Evolutionary conservation across 2,113 vertebrate species (phyloP).

Genomic region (Riparia riparia): DNA sequence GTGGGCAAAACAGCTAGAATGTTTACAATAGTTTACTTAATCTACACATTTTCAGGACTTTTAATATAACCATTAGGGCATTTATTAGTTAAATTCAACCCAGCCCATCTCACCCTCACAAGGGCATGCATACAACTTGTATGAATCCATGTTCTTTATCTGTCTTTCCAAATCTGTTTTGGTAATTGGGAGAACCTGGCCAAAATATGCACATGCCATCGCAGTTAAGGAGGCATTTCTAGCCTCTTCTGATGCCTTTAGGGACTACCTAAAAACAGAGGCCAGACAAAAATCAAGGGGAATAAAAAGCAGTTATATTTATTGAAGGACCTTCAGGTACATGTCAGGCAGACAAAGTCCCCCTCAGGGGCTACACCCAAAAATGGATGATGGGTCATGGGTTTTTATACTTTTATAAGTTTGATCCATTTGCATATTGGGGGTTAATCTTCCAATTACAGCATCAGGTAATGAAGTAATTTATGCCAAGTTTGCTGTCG

Average conservation of each 20-base stretch:
- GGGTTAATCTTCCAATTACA: not conserved
- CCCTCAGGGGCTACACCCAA: not conserved
- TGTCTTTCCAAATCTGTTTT: not conserved
- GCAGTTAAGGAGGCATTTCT: not conserved
- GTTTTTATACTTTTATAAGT: not conserved
- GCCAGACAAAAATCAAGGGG: not conserved
- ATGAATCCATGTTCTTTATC: not conserved
- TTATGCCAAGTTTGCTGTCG: not conserved
- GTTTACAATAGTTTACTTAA: not conserved
- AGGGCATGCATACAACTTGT: not conserved
- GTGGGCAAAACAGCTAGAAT: not conserved
- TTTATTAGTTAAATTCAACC: not conserved
- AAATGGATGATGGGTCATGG: accelerated
- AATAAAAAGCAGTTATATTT: not conserved
- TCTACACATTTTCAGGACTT: not conserved
- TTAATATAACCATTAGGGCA: not conserved
- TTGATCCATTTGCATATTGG: not conserved
- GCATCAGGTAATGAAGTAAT: not conserved
- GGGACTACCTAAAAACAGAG: not conserved
- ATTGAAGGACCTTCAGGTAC: not conserved
- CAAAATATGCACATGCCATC: not conserved
- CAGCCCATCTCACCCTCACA: not conserved
- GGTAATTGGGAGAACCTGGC: not conserved
- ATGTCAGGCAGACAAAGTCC: accelerated
- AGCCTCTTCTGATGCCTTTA: not conserved